Evolutionary conservation across 2,797 vertebrate species (phyloP).

Genomic region (Dipus sagitta): DNA sequence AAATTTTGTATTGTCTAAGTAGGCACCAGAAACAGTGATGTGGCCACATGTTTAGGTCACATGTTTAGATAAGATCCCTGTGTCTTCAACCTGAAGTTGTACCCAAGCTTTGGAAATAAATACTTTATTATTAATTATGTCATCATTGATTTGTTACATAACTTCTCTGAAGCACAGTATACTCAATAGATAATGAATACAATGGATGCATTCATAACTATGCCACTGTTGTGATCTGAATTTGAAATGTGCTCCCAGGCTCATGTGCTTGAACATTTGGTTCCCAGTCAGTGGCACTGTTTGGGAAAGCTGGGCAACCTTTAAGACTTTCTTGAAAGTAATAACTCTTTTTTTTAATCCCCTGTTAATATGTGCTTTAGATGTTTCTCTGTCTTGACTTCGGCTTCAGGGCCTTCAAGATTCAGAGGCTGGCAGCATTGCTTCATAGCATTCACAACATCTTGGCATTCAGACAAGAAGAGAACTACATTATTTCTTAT

Average conservation of each 20-base stretch:
- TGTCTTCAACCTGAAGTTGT: not conserved
- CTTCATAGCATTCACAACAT: conserved; percentile 63
- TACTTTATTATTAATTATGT: not conserved
- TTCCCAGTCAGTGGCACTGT: too few species aligned
- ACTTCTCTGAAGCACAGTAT: not conserved
- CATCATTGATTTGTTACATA: not conserved
- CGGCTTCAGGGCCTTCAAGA: conserved; percentile 54
- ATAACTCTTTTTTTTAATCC: not conserved
- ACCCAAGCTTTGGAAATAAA: not conserved
- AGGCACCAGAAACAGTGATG: too few species aligned
- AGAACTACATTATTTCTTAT: conserved; percentile 48
- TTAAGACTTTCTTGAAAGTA: not conserved
- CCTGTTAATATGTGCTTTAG: not conserved
- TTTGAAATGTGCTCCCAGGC: too few species aligned
- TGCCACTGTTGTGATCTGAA: not conserved
- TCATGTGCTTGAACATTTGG: too few species aligned
- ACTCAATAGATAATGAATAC: not conserved
- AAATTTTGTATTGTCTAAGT: not conserved
- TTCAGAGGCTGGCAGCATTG: conserved; percentile 44
- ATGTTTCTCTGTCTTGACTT: conserved; percentile 13
- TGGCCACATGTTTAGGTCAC: fast-evolving
- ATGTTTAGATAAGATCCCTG: not conserved
- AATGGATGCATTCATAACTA: not conserved
- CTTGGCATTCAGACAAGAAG: conserved; percentile 51
- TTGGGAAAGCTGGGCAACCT: too few species aligned